Percentiles rank a stretch among this genome's conserved stretches.
Conservation (phyloP, 2,797 vertebrate species). For the Cossypha polioptera region DNA sequence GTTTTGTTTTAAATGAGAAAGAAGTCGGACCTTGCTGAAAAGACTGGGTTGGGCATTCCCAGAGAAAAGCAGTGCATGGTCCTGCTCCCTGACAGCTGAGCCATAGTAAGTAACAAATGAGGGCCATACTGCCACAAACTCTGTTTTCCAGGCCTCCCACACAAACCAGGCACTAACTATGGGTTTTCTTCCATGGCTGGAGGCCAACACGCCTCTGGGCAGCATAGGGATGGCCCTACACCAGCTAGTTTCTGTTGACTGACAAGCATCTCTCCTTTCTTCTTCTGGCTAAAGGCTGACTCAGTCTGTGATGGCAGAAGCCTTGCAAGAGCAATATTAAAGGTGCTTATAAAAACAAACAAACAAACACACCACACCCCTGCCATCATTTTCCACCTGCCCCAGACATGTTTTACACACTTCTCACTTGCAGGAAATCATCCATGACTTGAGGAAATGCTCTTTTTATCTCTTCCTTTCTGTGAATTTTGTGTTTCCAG, state of each 20-base stretch:
- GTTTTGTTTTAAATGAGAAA: neutral
- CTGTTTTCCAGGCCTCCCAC: neutral
- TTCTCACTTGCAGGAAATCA: neutral
- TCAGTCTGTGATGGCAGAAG: neutral
- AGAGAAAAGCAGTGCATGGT: neutral
- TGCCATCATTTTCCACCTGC: neutral
- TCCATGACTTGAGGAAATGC: neutral
- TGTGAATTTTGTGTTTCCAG: neutral
- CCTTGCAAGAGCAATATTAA: neutral
- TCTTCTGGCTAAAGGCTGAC: neutral
- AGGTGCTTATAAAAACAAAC: neutral
- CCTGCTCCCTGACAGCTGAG: neutral
- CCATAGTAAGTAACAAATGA: neutral
- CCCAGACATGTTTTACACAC: neutral
- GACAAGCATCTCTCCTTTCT: neutral
- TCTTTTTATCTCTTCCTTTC: neutral
- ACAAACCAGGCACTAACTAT: neutral
- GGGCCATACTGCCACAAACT: neutral
- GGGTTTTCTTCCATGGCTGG: neutral
- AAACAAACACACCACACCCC: neutral
- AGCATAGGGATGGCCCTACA: neutral
- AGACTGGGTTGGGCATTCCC: neutral
- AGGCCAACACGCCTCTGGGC: accelerated
- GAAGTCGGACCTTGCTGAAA: neutral
- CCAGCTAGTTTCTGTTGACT: neutral